A percentile compares a stretch with the other conserved stretches of the same genome.
phyloP scores from a whole-genome alignment of 2,797 vertebrate genomes.

The Phataginus tetradactyla region DNA sequence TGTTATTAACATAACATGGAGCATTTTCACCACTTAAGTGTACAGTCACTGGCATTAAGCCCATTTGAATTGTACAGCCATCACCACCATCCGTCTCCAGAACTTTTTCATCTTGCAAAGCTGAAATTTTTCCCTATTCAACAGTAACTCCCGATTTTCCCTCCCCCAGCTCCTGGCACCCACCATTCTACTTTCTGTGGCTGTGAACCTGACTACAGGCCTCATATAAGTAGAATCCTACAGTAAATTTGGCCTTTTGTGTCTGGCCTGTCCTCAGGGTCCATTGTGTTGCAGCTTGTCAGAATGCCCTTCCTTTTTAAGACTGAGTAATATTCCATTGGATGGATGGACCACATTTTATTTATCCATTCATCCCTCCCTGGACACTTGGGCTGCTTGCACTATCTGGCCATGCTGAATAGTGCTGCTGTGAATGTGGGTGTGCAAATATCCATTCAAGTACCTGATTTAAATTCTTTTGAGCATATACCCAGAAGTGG shows the following conservation, averaged over 20 bases:
- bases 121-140: too few species aligned
- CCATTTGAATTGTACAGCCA: rapidly evolving
- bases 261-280: not conserved
- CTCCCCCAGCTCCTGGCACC: not conserved
- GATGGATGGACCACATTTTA: not conserved
- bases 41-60: not conserved
- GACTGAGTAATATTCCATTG: not conserved
- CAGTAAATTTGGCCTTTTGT: not conserved
- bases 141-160: rapidly evolving
- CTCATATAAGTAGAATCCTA: not conserved
- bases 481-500: not conserved
- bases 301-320: not conserved
- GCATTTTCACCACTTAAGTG: not conserved
- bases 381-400: not conserved
- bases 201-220: not conserved
- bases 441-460: not conserved
- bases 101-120: not conserved
- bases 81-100: not conserved
- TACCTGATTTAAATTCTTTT: not conserved
- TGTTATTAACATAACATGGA: not conserved
- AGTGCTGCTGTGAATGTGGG: not conserved
- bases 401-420: not conserved
- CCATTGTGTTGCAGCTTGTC: too few species aligned
- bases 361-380: rapidly evolving
- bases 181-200: not conserved